A percentile compares a stretch with the other conserved stretches of the same genome.
Evolutionary conservation across 2,888 invertebrate genomes (phyloP).

Genomic region (Diploptera punctata): DNA sequence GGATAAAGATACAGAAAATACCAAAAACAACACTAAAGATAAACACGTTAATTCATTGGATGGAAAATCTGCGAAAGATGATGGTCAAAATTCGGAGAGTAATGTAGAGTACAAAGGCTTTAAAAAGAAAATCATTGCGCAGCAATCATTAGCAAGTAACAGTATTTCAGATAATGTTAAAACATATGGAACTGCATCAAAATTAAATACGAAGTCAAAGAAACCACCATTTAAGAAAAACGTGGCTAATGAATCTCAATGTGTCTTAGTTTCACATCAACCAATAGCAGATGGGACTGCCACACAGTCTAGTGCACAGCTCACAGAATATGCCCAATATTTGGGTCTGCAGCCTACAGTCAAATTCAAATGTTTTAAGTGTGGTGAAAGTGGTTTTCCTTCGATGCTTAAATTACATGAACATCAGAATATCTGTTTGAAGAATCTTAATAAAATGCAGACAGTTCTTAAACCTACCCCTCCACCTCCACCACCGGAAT

Average conservation of each 20-base stretch:
- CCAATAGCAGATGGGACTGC: constrained; percentile 21
- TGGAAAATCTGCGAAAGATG: constrained; percentile 13
- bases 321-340: constrained; percentile 71
- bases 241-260: not conserved
- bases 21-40: not conserved
- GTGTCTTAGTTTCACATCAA: constrained; percentile 23
- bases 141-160: constrained; percentile 8
- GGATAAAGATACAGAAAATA: constrained; percentile 17
- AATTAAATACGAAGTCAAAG: too few relatives aligned
- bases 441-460: constrained; percentile 35
- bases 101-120: constrained; percentile 33
- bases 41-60: not conserved
- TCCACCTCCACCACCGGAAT: constrained; percentile 56
- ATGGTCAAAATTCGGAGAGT: not conserved
- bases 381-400: constrained; percentile 71
- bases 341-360: constrained; percentile 73
- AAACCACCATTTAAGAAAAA: not conserved
- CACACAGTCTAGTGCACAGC: constrained; percentile 33
- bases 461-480: constrained; percentile 55
- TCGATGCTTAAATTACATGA: constrained; percentile 71
- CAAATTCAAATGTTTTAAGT: constrained; percentile 77
- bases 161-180: not conserved
- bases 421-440: constrained; percentile 69
- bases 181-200: not conserved
- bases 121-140: constrained; percentile 35